Conservation (phyloP, 2,888 invertebrate species). For the Hypena proboscidalis region DNA sequence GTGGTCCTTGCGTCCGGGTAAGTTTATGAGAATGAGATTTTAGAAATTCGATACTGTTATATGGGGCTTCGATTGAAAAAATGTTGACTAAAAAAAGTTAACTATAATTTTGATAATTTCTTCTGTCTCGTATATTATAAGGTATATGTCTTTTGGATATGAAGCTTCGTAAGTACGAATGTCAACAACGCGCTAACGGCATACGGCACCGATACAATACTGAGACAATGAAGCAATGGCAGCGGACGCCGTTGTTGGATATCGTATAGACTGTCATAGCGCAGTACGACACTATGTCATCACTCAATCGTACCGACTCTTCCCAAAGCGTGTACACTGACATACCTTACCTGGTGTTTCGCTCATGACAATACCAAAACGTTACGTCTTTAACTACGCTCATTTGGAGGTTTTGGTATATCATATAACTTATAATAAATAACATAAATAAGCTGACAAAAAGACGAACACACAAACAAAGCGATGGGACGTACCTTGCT, state of each 20-base stretch:
- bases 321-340: conserved; percentile 76
- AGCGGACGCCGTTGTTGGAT: conserved; percentile 55
- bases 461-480: conserved; percentile 53
- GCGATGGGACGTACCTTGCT: conserved; percentile 94
- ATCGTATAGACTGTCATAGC: conserved; percentile 52
- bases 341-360: conserved; percentile 72
- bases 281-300: conserved; percentile 55
- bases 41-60: conserved; percentile 31
- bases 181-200: conserved; percentile 67
- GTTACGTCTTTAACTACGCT: conserved; percentile 21
- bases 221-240: conserved; percentile 71
- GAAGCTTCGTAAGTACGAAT: conserved; percentile 60
- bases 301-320: conserved; percentile 57
- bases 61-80: conserved; percentile 37
- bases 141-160: conserved; percentile 56
- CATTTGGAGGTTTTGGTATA: conserved; percentile 63
- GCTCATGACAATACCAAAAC: conserved; percentile 66
- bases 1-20: conserved; percentile 90
- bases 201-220: conserved; percentile 76
- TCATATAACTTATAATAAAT: conserved; percentile 52
- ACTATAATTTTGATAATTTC: conserved; percentile 14
- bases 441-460: conserved; percentile 78
- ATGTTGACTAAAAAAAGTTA: conserved; percentile 25
- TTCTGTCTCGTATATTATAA: conserved; percentile 32
- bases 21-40: conserved; percentile 45